Conservation (phyloP, 2,113 vertebrate genomes). For the Ctenodactylus gundi region DNA sequence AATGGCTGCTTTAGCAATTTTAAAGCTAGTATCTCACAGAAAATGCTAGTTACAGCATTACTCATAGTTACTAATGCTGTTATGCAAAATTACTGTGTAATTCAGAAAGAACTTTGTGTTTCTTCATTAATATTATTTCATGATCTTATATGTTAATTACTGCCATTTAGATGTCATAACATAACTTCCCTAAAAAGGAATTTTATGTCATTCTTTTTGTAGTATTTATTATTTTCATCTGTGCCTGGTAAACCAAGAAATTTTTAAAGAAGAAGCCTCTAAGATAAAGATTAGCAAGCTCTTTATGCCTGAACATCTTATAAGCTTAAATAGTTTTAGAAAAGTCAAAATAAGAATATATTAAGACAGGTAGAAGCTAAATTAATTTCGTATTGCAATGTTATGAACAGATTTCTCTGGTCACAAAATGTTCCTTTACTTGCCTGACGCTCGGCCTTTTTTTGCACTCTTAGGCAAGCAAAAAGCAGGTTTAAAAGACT, state of each 20-base stretch:
- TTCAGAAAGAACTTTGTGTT: not conserved
- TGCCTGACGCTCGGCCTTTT: not conserved
- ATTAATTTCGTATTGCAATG: not conserved
- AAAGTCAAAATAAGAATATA: not conserved
- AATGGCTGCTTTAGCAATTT: slow-evolving; percentile 1
- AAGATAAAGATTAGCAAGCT: not conserved
- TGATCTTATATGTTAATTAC: not conserved
- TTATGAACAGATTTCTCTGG: not conserved
- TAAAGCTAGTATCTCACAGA: not conserved
- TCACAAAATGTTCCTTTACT: not conserved
- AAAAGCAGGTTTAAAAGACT: not conserved
- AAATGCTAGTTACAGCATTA: not conserved
- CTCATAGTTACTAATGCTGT: not conserved
- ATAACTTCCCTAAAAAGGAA: not conserved
- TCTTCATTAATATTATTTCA: not conserved
- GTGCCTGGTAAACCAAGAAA: not conserved
- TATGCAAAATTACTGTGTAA: not conserved
- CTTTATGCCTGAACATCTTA: not conserved
- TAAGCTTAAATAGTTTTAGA: not conserved
- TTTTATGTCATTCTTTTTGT: not conserved
- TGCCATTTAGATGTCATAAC: not conserved
- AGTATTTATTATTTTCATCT: not conserved
- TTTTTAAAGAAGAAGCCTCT: not conserved
- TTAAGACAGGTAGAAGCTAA: not conserved
- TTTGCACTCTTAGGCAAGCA: not conserved